Conservation (phyloP, 2,113 vertebrate species). For the Anoplopoma fimbria region DNA sequence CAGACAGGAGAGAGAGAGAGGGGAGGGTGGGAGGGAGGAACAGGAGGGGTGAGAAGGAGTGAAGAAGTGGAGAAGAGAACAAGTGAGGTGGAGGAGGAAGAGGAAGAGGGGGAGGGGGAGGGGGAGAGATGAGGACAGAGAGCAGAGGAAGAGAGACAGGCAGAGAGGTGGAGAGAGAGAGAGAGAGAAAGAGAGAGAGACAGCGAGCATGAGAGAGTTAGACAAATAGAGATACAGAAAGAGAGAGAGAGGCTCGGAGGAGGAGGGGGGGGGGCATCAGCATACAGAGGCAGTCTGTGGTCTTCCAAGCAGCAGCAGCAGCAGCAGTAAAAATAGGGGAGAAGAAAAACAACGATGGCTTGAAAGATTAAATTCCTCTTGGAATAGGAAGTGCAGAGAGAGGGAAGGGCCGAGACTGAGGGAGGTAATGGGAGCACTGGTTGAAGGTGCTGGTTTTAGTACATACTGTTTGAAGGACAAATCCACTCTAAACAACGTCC, state of each 20-base stretch:
- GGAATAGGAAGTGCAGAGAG: conserved; percentile 75
- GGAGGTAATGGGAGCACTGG: conserved; percentile 55
- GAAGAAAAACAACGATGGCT: conserved; percentile 81
- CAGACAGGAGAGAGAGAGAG: conserved; percentile 53
- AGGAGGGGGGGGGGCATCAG: conserved; percentile 61
- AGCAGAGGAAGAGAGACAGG: conserved; percentile 48
- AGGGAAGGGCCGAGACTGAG: conserved; percentile 60
- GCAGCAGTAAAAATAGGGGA: conserved; percentile 80
- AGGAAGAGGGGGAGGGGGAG: conserved; percentile 11
- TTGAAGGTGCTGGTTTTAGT: conserved; percentile 26
- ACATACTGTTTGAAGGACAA: conserved; percentile 20
- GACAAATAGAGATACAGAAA: conserved; percentile 71
- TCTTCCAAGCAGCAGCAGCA: conserved; percentile 75
- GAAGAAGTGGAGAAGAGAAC: conserved; percentile 40
- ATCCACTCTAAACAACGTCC: background rate
- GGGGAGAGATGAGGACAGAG: conserved; percentile 45
- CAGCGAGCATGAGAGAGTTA: conserved; percentile 56
- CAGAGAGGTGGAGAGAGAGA: conserved; percentile 32
- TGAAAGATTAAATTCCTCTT: conserved; percentile 82
- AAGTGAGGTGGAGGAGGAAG: conserved; percentile 42
- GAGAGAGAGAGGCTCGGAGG: conserved; percentile 50
- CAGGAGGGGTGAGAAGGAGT: conserved; percentile 18
- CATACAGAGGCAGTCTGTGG: conserved; percentile 79
- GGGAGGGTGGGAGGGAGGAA: conserved; percentile 2
- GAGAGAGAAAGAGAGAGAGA: conserved; percentile 37